Evolutionary conservation across 2,797 vertebrate genomes (phyloP).

Genomic region (Pseudopleuronectes americanus): DNA sequence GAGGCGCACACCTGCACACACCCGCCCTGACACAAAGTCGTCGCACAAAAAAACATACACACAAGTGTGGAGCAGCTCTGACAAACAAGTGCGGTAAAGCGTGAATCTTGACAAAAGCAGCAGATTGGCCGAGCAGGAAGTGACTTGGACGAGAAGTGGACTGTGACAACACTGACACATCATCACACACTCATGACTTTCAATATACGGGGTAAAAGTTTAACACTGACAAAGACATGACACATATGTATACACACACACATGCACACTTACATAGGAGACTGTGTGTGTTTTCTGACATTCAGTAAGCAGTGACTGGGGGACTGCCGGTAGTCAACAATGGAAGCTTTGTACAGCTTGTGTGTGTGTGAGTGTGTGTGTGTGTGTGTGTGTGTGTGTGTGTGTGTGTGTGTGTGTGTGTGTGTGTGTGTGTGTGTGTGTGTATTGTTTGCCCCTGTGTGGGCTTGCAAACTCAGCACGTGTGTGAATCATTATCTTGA

Average conservation of each 20-base stretch:
- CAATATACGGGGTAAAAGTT: slow-evolving; percentile 52
- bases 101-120: slow-evolving; percentile 31
- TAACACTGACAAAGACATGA: slow-evolving; percentile 60
- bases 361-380: slow-evolving; percentile 45
- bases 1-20: slow-evolving; percentile 81
- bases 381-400: slow-evolving; percentile 43
- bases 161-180: slow-evolving; percentile 53
- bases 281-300: slow-evolving; percentile 70
- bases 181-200: slow-evolving; percentile 50
- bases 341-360: slow-evolving; percentile 75
- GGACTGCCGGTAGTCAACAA: slow-evolving; percentile 78
- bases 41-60: slow-evolving; percentile 23
- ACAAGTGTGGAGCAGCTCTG: slow-evolving; percentile 24
- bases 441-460: slow-evolving; percentile 71
- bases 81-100: slow-evolving; percentile 27
- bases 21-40: slow-evolving; percentile 39
- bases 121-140: slow-evolving; percentile 58
- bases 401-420: slow-evolving; percentile 29
- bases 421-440: slow-evolving; percentile 49
- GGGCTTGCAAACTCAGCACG: slow-evolving; percentile 74
- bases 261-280: slow-evolving; percentile 16
- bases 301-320: slow-evolving; percentile 66
- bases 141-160: slow-evolving; percentile 36
- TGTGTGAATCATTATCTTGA: slow-evolving; percentile 80
- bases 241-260: slow-evolving; percentile 53